Evolutionary conservation across 2,888 invertebrate species (phyloP).

Genomic region (Busseola fusca): DNA sequence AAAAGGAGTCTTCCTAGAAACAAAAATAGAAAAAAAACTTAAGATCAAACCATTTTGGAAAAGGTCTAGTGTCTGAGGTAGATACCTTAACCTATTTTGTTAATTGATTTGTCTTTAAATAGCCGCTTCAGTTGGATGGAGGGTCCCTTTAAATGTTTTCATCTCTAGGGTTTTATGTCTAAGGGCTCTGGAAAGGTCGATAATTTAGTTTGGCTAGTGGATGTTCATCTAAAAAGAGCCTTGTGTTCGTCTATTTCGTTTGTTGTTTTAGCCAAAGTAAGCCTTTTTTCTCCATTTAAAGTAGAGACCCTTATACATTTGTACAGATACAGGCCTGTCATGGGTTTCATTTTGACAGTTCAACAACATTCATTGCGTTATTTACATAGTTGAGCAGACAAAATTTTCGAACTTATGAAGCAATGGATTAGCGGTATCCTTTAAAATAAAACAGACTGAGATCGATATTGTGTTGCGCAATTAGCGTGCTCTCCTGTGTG

Average conservation of each 20-base stretch:
- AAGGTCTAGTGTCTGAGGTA: slow-evolving; percentile 16
- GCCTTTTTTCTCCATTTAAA: too few species aligned
- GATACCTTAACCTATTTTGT: not conserved
- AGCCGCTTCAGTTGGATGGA: slow-evolving; percentile 9
- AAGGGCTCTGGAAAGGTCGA: not conserved
- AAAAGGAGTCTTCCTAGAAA: not conserved
- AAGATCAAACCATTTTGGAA: slow-evolving; percentile 11
- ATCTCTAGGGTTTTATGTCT: slow-evolving; percentile 11
- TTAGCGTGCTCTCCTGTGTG: too few species aligned
- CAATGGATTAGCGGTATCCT: too few species aligned
- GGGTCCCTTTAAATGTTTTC: not conserved
- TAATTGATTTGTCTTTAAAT: slow-evolving; percentile 36
- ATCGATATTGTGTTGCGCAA: too few species aligned
- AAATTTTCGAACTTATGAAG: too few species aligned
- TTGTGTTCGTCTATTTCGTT: not conserved
- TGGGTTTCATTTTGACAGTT: too few species aligned
- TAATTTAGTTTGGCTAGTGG: not conserved
- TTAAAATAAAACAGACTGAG: too few species aligned
- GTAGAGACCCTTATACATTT: too few species aligned
- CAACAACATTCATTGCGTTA: too few species aligned
- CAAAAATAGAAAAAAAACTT: not conserved
- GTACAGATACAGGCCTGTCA: too few species aligned
- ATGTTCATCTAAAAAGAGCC: not conserved
- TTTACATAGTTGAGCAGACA: too few species aligned
- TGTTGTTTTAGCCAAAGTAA: not conserved